These are phyloP conservation scores for Pristis pectinata DNA, from an alignment of 2,797 vertebrate species.

Conservation along the genomic window DNA sequence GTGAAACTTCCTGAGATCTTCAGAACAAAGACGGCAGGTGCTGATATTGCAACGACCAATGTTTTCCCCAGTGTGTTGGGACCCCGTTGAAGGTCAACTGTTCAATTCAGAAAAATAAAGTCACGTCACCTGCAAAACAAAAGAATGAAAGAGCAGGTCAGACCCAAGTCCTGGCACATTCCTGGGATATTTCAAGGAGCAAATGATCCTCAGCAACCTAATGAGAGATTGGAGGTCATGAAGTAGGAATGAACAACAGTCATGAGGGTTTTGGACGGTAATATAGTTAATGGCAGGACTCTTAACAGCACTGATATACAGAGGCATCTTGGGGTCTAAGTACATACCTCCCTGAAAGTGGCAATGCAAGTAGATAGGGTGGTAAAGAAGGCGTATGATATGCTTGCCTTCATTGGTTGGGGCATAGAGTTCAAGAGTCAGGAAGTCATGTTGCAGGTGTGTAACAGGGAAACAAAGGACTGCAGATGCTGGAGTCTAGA, in stretches of 20 bases:
- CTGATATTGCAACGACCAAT: constrained; percentile 36
- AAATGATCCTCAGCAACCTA: background rate
- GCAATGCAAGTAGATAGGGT: too few species aligned
- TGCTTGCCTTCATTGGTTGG: too few species aligned
- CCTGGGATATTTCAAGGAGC: background rate
- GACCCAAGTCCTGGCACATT: background rate
- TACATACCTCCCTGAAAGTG: too few species aligned
- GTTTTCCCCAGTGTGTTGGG: constrained; percentile 33
- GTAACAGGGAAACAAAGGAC: too few species aligned
- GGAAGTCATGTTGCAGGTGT: too few species aligned
- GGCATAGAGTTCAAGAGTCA: too few species aligned
- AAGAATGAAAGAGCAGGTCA: background rate
- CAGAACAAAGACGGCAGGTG: background rate
- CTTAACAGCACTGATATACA: too few species aligned
- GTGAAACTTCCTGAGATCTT: constrained; percentile 34
- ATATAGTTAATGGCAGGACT: too few species aligned
- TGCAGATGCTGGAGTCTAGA: too few species aligned
- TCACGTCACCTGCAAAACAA: background rate
- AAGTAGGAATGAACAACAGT: background rate
- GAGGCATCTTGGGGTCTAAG: too few species aligned
- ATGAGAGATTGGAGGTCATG: background rate
- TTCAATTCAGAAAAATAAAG: background rate
- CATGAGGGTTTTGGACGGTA: too few species aligned
- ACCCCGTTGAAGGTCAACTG: constrained; percentile 28
- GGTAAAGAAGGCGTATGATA: too few species aligned